A percentile compares a stretch with the other conserved stretches of the same genome.
Conservation (phyloP, 2,113 vertebrate genomes). For the Centropristis striata region DNA sequence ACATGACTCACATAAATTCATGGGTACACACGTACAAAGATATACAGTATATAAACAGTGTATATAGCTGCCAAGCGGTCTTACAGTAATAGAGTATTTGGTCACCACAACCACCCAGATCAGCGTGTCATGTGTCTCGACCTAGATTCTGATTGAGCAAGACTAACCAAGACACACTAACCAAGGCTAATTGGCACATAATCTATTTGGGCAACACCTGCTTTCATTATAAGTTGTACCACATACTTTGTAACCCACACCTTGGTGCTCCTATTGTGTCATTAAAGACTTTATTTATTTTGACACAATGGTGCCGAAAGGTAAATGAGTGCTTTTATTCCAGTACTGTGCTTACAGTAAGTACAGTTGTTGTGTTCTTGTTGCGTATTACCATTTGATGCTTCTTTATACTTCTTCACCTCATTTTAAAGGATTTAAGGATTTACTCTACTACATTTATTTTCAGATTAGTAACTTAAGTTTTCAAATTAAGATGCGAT, state of each 20-base stretch:
- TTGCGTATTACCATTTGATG: background rate
- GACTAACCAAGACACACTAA: slow-evolving; percentile 5
- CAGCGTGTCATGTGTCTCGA: background rate
- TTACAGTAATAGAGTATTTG: background rate
- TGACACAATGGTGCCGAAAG: background rate
- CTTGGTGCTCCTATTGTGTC: background rate
- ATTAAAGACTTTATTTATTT: background rate
- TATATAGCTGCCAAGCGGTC: background rate
- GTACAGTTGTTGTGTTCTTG: background rate
- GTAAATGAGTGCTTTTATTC: background rate
- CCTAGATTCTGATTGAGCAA: background rate
- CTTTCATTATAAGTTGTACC: background rate
- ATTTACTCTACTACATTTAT: background rate
- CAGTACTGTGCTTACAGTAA: background rate
- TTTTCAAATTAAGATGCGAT: background rate
- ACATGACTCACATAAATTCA: background rate
- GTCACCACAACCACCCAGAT: background rate
- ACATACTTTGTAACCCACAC: background rate
- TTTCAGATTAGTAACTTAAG: no score
- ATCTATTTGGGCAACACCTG: slow-evolving; percentile 1
- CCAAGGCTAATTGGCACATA: slow-evolving; percentile 7
- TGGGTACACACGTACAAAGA: background rate
- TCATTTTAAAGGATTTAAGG: background rate
- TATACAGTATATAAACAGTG: background rate
- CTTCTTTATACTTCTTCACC: background rate